phyloP scores from a whole-genome alignment of 2,113 vertebrate species.

The Diglossa brunneiventris region DNA sequence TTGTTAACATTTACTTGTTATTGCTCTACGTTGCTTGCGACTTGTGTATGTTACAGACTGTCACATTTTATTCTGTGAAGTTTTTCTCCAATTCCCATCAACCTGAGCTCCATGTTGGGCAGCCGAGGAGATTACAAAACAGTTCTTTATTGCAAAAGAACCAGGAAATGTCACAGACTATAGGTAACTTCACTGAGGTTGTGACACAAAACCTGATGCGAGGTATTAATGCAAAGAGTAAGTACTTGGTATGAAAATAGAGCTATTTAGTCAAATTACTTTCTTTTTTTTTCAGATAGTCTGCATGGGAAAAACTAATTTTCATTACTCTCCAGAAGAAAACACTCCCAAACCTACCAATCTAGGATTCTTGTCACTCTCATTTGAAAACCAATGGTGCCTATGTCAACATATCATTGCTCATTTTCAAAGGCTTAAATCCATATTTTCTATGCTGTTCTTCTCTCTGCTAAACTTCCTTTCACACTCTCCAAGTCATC shows the following conservation, averaged over 20 bases:
- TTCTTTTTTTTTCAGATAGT: conserved; percentile 53
- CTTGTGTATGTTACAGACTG: conserved; percentile 76
- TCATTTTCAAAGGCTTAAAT: conserved; percentile 70
- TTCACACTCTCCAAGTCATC: conserved; percentile 17
- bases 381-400: conserved; percentile 66
- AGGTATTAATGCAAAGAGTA: conserved; percentile 76
- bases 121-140: conserved; percentile 67
- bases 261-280: conserved; percentile 49
- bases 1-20: conserved; percentile 76
- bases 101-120: conserved; percentile 69
- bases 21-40: conserved; percentile 68
- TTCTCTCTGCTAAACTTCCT: conserved; percentile 25
- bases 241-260: conserved; percentile 67
- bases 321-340: conserved; percentile 57
- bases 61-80: conserved; percentile 75
- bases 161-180: conserved; percentile 71
- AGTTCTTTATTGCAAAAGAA: conserved; percentile 70
- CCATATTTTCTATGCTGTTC: conserved; percentile 47
- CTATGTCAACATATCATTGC: conserved; percentile 39
- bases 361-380: conserved; percentile 47
- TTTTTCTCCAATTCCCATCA: conserved; percentile 71
- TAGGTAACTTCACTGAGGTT: conserved; percentile 68
- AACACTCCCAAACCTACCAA: conserved; percentile 27
- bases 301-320: conserved; percentile 63
- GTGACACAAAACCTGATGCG: conserved; percentile 63